phyloP scores from a whole-genome alignment of 2,888 invertebrate genomes.

The Nycteola revayana region DNA sequence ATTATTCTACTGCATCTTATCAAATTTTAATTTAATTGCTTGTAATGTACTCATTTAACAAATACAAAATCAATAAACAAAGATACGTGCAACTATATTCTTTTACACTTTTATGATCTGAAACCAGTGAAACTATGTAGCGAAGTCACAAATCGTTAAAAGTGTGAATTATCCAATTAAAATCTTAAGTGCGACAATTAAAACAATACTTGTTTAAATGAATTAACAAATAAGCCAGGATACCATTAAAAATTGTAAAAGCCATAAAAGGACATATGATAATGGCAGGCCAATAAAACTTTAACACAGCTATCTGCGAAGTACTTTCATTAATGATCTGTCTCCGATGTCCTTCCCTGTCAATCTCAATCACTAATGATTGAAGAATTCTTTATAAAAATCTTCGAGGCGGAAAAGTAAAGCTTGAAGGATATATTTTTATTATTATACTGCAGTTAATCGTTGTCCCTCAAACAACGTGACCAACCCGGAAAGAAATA shows the following conservation, averaged over 20 bases:
- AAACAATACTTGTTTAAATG: conserved; percentile 1
- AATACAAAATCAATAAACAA: too few relatives aligned
- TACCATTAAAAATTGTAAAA: conserved; percentile 45
- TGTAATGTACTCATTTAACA: too few relatives aligned
- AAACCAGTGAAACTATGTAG: too few relatives aligned
- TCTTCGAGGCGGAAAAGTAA: conserved; percentile 16
- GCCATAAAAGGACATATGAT: conserved; percentile 48
- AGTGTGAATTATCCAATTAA: too few relatives aligned
- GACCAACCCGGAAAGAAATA: too few relatives aligned
- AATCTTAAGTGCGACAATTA: too few relatives aligned
- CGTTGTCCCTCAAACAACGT: too few relatives aligned
- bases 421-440: conserved; percentile 25
- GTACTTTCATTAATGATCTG: conserved; percentile 53
- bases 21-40: too few relatives aligned
- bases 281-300: conserved; percentile 50
- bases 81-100: too few relatives aligned
- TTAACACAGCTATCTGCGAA: conserved; percentile 41
- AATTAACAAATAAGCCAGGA: conserved; percentile 23
- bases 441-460: conserved; percentile 14
- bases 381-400: conserved; percentile 38
- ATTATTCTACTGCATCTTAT: too few relatives aligned
- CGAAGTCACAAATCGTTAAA: too few relatives aligned
- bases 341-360: conserved; percentile 53
- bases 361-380: conserved; percentile 56
- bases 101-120: too few relatives aligned